These are phyloP conservation scores for Pilophorus perplexus DNA, from an alignment of 2,888 invertebrate species.

Conservation along the genomic window DNA sequence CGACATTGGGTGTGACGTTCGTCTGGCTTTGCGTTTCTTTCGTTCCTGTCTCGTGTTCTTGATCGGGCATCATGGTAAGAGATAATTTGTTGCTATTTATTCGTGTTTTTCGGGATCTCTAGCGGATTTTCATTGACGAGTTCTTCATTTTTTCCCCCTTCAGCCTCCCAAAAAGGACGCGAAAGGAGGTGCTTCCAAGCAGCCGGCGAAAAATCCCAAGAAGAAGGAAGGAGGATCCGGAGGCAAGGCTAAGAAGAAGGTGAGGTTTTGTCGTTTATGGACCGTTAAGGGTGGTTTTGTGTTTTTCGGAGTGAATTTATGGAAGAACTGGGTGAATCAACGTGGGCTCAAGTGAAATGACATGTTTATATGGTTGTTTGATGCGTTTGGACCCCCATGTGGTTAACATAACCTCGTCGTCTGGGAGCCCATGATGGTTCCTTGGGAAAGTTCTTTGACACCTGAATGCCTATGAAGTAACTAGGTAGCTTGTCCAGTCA, in stretches of 20 bases:
- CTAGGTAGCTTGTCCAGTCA: too few relatives aligned
- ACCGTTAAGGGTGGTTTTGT: neutral
- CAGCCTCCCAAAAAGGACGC: slow-evolving; percentile 93
- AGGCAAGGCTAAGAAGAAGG: slow-evolving; percentile 96
- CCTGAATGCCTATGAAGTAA: too few relatives aligned
- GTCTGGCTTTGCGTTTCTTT: neutral
- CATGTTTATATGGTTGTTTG: too few relatives aligned
- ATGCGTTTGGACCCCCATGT: too few relatives aligned
- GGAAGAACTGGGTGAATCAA: too few relatives aligned
- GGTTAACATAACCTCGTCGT: slow-evolving; percentile 34
- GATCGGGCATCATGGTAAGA: slow-evolving; percentile 42
- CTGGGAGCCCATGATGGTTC: neutral
- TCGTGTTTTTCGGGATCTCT: neutral
- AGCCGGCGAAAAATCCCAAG: slow-evolving; percentile 90
- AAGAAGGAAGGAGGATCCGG: slow-evolving; percentile 94
- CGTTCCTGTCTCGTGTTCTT: slow-evolving; percentile 19
- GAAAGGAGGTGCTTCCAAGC: slow-evolving; percentile 79
- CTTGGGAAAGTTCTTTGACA: neutral
- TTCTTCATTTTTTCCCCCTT: slow-evolving; percentile 51
- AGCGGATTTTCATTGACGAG: neutral
- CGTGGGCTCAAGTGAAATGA: too few relatives aligned
- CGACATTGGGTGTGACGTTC: neutral
- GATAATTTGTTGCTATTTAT: neutral
- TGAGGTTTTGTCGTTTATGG: slow-evolving; percentile 51
- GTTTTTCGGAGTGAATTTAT: too few relatives aligned